Conservation (phyloP, 2,113 vertebrate genomes). For the Mugil cephalus region DNA sequence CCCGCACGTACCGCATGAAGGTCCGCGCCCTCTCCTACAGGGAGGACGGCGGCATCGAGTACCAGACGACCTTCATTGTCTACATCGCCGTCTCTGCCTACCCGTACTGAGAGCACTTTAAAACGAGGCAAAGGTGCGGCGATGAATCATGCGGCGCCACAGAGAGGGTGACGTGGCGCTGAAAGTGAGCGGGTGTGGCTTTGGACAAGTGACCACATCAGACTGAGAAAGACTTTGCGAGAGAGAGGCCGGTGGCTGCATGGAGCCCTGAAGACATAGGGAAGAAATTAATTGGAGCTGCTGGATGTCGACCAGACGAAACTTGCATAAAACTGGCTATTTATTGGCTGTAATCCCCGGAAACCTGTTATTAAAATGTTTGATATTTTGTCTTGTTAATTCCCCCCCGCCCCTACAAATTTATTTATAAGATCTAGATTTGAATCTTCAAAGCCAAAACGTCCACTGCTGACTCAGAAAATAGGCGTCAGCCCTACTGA, state of each 20-base stretch:
- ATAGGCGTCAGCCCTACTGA: conserved; percentile 15
- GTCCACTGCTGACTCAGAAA: conserved; percentile 19
- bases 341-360: conserved; percentile 34
- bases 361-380: conserved; percentile 21
- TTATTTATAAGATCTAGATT: conserved; percentile 59
- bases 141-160: conserved; percentile 1
- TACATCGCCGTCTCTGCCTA: conserved; percentile 97
- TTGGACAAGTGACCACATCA: conserved; percentile 55
- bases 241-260: conserved; percentile 37
- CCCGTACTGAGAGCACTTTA: conserved; percentile 90
- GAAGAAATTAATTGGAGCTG: conserved; percentile 31
- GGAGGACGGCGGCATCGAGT: conserved; percentile 88
- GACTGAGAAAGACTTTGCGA: conserved; percentile 51
- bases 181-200: conserved; percentile 45
- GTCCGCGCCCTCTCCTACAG: conserved; percentile 93
- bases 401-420: conserved; percentile 12
- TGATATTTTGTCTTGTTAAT: conserved; percentile 23
- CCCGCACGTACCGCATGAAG: conserved; percentile 93
- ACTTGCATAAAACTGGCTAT: conserved; percentile 31
- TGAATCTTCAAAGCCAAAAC: conserved; percentile 20
- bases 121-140: not conserved
- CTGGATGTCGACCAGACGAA: conserved; percentile 19
- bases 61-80: conserved; percentile 98
- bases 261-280: conserved; percentile 16
- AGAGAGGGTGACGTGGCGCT: conserved; percentile 5